Conservation (phyloP, 2,888 invertebrate species). For the Thecocarcelia acutangulata region DNA sequence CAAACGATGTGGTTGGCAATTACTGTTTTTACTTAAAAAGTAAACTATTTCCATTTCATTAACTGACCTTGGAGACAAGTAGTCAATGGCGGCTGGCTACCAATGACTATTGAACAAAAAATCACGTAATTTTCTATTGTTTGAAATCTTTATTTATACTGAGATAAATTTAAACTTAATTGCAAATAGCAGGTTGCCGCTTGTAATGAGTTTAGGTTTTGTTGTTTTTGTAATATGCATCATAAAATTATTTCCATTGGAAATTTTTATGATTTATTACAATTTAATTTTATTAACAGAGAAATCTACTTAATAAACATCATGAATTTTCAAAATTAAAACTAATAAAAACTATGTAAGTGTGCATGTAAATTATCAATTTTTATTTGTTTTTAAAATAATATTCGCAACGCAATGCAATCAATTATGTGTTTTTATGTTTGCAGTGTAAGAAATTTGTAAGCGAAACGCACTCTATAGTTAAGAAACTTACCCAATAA, state of each 20-base stretch:
- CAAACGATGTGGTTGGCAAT: constrained; percentile 28
- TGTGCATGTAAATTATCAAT: too few species aligned
- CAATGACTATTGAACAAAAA: constrained; percentile 35
- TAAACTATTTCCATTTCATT: constrained; percentile 61
- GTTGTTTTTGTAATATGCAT: too few species aligned
- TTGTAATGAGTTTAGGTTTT: neutral
- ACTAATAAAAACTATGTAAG: too few species aligned
- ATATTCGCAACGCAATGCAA: neutral
- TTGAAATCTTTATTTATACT: neutral
- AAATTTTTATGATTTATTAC: too few species aligned
- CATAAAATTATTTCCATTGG: too few species aligned
- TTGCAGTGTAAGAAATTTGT: too few species aligned
- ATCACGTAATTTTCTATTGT: constrained; percentile 30
- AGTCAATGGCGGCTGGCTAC: constrained; percentile 40
- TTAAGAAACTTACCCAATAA: constrained; percentile 87
- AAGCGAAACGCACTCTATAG: too few species aligned
- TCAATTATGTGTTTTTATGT: neutral
- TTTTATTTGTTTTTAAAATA: too few species aligned
- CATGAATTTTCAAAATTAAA: neutral
- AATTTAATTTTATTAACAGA: neutral
- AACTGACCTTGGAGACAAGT: constrained; percentile 61
- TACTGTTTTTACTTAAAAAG: neutral
- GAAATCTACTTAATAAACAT: too few species aligned
- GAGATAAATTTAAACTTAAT: constrained; percentile 30
- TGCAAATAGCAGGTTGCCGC: constrained; percentile 31